Conservation (phyloP, 2,113 vertebrate species). For the Macrotus californicus region DNA sequence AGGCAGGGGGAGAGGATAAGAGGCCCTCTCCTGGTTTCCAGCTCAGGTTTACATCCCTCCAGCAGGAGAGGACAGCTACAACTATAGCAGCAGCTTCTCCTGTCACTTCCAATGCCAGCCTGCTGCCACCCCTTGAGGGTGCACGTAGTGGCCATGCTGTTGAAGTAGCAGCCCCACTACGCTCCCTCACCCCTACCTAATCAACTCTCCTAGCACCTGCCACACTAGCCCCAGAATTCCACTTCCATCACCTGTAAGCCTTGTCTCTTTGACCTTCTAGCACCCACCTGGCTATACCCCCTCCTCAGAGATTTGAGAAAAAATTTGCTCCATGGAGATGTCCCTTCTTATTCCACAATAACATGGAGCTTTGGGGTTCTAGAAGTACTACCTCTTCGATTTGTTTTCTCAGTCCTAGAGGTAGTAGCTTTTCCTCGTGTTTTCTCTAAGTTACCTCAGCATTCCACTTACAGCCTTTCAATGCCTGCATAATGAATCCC, state of each 20-base stretch:
- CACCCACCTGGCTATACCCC: no score
- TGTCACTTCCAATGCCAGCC: neutral
- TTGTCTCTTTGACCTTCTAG: neutral
- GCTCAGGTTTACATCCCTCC: neutral
- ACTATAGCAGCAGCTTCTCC: neutral
- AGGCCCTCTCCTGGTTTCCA: neutral
- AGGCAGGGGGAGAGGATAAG: no score
- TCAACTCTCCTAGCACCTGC: neutral
- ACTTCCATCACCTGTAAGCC: neutral
- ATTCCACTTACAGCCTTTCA: neutral
- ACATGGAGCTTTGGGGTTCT: neutral
- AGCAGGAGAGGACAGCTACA: neutral
- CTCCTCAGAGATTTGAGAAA: neutral
- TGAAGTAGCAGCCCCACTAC: neutral
- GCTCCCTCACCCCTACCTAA: neutral
- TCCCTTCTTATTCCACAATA: neutral
- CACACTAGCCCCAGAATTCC: neutral
- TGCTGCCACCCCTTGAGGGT: neutral
- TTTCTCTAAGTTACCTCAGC: neutral
- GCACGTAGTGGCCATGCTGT: neutral
- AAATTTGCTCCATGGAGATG: neutral
- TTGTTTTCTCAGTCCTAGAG: neutral
- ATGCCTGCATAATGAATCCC: neutral
- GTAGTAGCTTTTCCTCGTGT: neutral
- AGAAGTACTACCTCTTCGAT: neutral